A percentile compares a stretch with the other conserved stretches of the same genome.
These are phyloP conservation scores for Stichopus chloronotus DNA, from an alignment of 35 echinoderm and acorn worm genomes.

Conservation along the genomic window DNA sequence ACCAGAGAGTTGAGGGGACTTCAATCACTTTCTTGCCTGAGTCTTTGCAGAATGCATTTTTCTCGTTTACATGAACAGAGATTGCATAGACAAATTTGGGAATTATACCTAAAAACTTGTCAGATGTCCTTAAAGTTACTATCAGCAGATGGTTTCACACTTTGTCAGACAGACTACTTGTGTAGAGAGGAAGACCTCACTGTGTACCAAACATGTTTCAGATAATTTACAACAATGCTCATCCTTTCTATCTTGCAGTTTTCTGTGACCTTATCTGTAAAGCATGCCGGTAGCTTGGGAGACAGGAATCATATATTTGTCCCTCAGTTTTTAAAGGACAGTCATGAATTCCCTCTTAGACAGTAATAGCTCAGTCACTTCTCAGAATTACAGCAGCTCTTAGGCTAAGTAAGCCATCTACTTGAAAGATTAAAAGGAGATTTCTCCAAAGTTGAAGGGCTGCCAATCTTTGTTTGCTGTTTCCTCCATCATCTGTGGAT, in stretches of 20 bases:
- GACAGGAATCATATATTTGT: neutral
- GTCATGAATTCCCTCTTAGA: conserved; percentile 1
- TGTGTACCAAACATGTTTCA: too few species aligned
- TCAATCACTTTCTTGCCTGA: too few species aligned
- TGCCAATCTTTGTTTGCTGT: neutral
- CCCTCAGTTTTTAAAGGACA: neutral
- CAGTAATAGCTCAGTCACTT: neutral
- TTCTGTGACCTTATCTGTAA: neutral
- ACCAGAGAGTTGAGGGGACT: too few species aligned
- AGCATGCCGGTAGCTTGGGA: neutral
- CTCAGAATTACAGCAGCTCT: neutral
- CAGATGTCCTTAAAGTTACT: too few species aligned
- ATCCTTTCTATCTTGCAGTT: neutral
- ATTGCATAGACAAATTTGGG: too few species aligned
- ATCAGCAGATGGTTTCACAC: too few species aligned
- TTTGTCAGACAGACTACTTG: too few species aligned
- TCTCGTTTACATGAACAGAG: too few species aligned
- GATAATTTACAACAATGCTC: too few species aligned
- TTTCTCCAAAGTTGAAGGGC: neutral
- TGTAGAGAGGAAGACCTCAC: too few species aligned
- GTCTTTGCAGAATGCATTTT: too few species aligned
- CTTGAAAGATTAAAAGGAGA: conserved; percentile 14
- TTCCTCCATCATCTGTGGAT: neutral
- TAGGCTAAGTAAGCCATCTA: neutral
- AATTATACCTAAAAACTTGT: too few species aligned